These are phyloP conservation scores for Pomacea maculata DNA, from an alignment of 1,140 invertebrate species.

Conservation along the genomic window DNA sequence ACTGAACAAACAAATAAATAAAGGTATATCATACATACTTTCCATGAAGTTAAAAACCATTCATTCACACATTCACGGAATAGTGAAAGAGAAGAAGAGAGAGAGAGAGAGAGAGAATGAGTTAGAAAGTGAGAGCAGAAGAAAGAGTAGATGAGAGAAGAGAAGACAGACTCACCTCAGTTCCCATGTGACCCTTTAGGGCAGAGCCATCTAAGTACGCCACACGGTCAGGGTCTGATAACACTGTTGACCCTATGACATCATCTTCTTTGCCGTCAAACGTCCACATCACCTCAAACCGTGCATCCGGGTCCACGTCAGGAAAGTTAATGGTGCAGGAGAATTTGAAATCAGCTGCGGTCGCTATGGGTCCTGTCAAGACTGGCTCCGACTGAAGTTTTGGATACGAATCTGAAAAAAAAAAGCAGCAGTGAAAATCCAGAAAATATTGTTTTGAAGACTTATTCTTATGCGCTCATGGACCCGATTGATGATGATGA, in stretches of 20 bases:
- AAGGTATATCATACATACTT: no score
- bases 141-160: no score
- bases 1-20: no score
- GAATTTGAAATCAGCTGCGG: background rate
- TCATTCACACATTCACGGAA: no score
- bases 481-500: background rate
- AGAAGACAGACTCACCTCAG: background rate
- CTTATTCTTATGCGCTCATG: no score
- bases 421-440: background rate
- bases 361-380: background rate
- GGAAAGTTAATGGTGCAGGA: background rate
- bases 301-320: constrained; percentile 1
- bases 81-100: no score
- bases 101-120: no score
- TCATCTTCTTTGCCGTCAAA: background rate
- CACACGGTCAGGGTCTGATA: background rate
- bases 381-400: background rate
- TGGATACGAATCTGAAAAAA: background rate
- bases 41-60: no score
- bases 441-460: no score
- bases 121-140: no score
- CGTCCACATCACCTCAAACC: constrained; percentile 16
- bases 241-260: background rate
- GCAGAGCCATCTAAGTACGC: background rate
- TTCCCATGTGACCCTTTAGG: background rate